Percentiles rank a stretch among this genome's conserved stretches.
Conservation (phyloP, 2,113 vertebrate genomes). For the Tichodroma muraria region DNA sequence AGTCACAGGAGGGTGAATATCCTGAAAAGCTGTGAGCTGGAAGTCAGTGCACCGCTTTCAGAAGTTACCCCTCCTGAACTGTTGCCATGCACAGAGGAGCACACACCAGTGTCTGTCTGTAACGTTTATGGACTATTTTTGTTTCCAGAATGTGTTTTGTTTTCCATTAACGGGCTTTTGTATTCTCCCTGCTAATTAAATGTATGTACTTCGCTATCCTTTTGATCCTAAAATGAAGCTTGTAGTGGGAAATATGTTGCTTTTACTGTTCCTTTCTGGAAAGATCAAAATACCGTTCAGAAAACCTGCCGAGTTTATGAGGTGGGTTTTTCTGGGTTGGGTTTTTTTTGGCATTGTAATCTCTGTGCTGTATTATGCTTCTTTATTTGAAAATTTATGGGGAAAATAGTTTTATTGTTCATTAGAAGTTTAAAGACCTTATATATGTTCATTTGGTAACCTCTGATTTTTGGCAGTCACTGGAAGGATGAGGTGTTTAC, state of each 20-base stretch:
- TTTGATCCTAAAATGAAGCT: slow-evolving; percentile 5
- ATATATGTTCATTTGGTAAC: not conserved
- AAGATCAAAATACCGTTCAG: not conserved
- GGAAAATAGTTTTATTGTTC: not conserved
- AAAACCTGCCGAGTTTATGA: not conserved
- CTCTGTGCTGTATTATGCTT: not conserved
- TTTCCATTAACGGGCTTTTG: not conserved
- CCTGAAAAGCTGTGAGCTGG: not conserved
- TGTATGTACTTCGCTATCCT: not conserved
- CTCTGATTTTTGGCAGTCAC: not conserved
- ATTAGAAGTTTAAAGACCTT: not conserved
- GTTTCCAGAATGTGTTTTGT: not conserved
- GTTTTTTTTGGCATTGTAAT: not conserved
- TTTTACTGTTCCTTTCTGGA: not conserved
- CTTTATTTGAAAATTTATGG: not conserved
- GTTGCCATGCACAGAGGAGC: not conserved
- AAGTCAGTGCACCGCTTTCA: not conserved
- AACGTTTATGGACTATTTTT: not conserved
- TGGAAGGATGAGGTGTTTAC: not conserved
- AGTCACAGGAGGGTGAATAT: not conserved
- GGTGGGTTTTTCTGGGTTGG: not conserved
- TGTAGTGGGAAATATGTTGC: not conserved
- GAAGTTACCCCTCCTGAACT: not conserved
- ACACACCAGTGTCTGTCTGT: not conserved
- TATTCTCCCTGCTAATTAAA: not conserved